These are phyloP conservation scores for Phyllostomus discolor DNA, from an alignment of 2,113 vertebrate genomes.

Conservation along the genomic window DNA sequence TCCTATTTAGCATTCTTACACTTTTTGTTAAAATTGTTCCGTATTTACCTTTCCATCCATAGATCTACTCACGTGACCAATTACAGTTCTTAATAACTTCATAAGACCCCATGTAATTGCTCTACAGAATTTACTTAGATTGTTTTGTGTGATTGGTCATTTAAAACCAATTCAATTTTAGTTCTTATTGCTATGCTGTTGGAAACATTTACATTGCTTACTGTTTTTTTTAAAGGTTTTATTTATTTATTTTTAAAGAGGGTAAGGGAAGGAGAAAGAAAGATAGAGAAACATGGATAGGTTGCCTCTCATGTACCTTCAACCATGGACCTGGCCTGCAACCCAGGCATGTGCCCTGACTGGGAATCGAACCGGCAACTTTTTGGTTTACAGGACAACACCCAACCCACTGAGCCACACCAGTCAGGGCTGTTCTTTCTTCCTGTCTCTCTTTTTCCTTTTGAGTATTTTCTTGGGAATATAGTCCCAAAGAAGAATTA, in stretches of 20 bases:
- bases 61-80: neutral
- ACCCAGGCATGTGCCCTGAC: too few relatives aligned
- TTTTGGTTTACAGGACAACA: too few relatives aligned
- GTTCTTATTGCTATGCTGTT: neutral
- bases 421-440: neutral
- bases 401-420: too few relatives aligned
- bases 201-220: neutral
- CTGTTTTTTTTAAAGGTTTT: neutral
- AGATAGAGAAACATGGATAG: too few relatives aligned
- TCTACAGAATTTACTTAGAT: neutral
- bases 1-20: neutral
- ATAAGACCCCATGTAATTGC: neutral
- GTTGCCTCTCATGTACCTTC: too few relatives aligned
- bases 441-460: neutral
- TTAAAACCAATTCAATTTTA: neutral
- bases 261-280: too few relatives aligned
- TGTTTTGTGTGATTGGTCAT: neutral
- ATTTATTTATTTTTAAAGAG: too few relatives aligned
- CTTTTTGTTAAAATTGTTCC: neutral
- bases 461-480: neutral
- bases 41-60: neutral
- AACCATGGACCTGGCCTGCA: too few relatives aligned
- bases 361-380: too few relatives aligned
- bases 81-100: neutral
- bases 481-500: neutral